Conservation (phyloP, 2,797 vertebrate species). For the Pachyuromys duprasi region DNA sequence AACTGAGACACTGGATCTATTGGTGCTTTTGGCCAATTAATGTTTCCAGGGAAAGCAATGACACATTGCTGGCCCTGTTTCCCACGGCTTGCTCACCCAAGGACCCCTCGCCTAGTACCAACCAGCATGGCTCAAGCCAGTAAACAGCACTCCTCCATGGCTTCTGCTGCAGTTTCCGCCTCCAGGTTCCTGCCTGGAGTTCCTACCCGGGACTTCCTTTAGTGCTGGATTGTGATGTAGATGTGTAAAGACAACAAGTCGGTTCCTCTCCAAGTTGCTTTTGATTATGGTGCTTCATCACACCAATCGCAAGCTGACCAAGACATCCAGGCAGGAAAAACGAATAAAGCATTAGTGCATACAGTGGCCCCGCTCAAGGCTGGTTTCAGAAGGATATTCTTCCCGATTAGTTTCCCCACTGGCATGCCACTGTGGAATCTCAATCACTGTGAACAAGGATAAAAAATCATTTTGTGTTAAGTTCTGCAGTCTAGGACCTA, state of each 20-base stretch:
- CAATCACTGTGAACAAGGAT: background rate
- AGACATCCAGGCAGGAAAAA: background rate
- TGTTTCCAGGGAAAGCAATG: background rate
- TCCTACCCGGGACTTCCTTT: background rate
- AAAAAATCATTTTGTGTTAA: background rate
- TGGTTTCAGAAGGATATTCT: fast-evolving
- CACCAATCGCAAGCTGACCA: background rate
- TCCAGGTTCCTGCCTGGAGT: background rate
- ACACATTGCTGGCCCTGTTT: background rate
- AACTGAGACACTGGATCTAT: background rate
- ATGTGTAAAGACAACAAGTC: background rate
- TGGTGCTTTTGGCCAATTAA: conserved; percentile 5
- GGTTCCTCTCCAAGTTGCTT: background rate
- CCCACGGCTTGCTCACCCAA: background rate
- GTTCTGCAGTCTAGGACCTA: background rate
- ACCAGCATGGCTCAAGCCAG: background rate
- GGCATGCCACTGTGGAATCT: background rate
- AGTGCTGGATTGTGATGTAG: background rate
- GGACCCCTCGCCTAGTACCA: background rate
- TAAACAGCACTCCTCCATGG: background rate
- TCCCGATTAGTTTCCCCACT: fast-evolving
- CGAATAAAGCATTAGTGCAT: background rate
- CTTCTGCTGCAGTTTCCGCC: background rate
- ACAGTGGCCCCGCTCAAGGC: background rate
- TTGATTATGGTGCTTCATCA: background rate